Evolutionary conservation across 2,888 invertebrate genomes (phyloP).

Genomic region (Danaus chrysippus): DNA sequence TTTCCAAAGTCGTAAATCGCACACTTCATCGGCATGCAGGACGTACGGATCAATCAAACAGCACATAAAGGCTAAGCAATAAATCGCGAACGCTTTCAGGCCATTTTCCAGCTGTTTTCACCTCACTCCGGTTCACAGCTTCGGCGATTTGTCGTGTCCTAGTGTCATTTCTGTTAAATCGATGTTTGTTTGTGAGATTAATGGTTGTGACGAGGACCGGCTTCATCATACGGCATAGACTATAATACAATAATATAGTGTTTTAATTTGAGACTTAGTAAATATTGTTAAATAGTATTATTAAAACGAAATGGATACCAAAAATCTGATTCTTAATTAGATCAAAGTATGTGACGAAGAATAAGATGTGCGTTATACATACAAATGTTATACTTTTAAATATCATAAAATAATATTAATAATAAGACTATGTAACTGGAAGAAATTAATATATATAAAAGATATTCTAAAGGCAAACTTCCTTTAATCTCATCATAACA

Average conservation of each 20-base stretch:
- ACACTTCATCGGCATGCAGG: slow-evolving; percentile 43
- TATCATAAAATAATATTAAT: too few relatives aligned
- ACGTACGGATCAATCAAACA: slow-evolving; percentile 56
- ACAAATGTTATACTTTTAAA: too few relatives aligned
- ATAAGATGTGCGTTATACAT: too few relatives aligned
- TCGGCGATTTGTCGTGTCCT: slow-evolving; percentile 44
- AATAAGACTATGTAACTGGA: too few relatives aligned
- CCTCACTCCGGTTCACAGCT: slow-evolving; percentile 46
- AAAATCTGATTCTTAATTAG: too few relatives aligned
- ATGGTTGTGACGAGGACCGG: slow-evolving; percentile 10
- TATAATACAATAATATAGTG: neutral
- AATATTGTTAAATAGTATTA: neutral
- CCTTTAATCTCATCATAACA: too few relatives aligned
- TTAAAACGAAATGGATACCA: too few relatives aligned
- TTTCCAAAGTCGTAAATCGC: slow-evolving; percentile 11
- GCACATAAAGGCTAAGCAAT: slow-evolving; percentile 53
- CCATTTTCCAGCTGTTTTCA: slow-evolving; percentile 70
- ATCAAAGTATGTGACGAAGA: too few relatives aligned
- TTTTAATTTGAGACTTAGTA: neutral
- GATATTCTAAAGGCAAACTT: too few relatives aligned
- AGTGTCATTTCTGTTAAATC: slow-evolving; percentile 22
- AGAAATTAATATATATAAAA: too few relatives aligned
- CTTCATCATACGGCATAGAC: neutral
- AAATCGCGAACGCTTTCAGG: slow-evolving; percentile 51
- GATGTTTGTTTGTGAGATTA: slow-evolving; percentile 17